These are phyloP conservation scores for Microctenopoma lineatum DNA, from an alignment of 2,797 vertebrate genomes.

Conservation along the genomic window DNA sequence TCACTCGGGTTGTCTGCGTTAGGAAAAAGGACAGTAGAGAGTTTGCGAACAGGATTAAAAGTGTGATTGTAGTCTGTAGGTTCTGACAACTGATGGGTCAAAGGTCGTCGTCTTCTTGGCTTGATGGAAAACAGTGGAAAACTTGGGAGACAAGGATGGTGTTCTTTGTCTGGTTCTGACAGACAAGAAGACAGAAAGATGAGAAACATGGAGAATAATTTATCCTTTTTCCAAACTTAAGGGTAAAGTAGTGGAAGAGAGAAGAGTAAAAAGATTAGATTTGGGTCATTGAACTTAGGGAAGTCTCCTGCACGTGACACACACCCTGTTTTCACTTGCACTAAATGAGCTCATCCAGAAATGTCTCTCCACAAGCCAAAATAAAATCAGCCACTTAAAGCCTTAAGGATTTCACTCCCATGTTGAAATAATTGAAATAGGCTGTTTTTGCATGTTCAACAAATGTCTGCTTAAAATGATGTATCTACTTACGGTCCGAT, in stretches of 20 bases:
- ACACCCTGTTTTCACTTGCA: no score
- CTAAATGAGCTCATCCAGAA: no score
- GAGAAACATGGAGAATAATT: neutral
- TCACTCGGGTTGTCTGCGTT: conserved; percentile 47
- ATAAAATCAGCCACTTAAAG: neutral
- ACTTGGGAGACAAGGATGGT: no score
- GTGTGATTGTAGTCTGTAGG: conserved; percentile 8
- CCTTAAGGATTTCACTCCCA: neutral
- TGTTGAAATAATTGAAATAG: neutral
- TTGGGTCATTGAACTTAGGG: no score
- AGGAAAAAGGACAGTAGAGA: conserved; percentile 8
- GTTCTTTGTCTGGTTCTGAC: neutral
- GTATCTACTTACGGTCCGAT: neutral
- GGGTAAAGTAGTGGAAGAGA: neutral
- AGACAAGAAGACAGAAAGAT: neutral
- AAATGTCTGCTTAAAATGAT: neutral
- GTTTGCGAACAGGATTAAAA: conserved; percentile 28
- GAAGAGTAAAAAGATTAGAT: no score
- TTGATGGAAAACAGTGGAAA: conserved; percentile 8
- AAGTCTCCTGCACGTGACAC: no score
- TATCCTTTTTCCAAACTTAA: neutral
- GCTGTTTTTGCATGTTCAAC: neutral
- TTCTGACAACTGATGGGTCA: conserved; percentile 7
- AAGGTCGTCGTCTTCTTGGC: neutral
- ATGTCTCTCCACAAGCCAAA: neutral